phyloP scores from a whole-genome alignment of 64 coral and sea anemone species.

The Dendrophyllia cribrosa region DNA sequence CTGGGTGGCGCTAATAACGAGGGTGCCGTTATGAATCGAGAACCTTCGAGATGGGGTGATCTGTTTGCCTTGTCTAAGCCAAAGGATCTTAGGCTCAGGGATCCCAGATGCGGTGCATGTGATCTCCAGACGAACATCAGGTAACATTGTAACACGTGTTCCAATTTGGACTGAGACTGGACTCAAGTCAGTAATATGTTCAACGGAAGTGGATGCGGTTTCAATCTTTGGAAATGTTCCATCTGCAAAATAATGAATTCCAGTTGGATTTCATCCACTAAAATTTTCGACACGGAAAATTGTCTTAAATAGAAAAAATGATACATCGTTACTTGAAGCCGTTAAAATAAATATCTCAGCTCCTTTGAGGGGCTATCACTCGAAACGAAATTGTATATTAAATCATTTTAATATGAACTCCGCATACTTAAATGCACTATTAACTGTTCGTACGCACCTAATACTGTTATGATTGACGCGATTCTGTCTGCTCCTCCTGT shows the following conservation, averaged over 20 bases:
- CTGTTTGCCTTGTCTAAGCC: slow-evolving; percentile 53
- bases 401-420: no score
- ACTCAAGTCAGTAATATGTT: slow-evolving; percentile 62
- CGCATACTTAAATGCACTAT: no score
- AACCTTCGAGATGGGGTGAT: slow-evolving; percentile 12
- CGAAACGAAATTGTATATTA: no score
- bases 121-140: slow-evolving; percentile 42
- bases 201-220: slow-evolving; percentile 12
- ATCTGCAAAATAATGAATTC: slow-evolving; percentile 18
- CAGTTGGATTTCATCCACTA: no score
- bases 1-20: slow-evolving; percentile 22
- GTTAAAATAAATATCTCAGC: no score
- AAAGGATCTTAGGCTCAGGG: slow-evolving; percentile 67
- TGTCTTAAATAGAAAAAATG: no score
- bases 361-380: no score
- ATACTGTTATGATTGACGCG: not conserved
- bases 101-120: slow-evolving; percentile 61
- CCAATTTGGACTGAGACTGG: slow-evolving; percentile 61
- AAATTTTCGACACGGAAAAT: no score
- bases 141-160: slow-evolving; percentile 67
- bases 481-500: slow-evolving; percentile 74
- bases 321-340: no score
- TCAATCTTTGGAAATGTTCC: slow-evolving; percentile 65
- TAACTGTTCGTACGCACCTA: not conserved
- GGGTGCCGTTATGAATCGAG: slow-evolving; percentile 37